phyloP scores from a whole-genome alignment of 2,113 vertebrate genomes.

The Pteruthius melanotis region DNA sequence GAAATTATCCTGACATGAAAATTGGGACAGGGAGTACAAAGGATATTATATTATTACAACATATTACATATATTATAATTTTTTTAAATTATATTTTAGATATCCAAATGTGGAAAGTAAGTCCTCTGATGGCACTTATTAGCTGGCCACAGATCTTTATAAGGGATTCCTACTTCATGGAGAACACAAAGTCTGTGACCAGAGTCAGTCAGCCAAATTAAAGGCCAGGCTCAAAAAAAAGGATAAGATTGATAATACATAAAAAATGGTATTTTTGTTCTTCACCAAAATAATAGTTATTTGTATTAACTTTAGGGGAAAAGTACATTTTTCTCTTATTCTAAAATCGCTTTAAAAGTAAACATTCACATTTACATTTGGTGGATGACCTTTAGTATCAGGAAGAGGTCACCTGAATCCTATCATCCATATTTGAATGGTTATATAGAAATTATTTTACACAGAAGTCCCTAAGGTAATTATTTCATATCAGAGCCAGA shows the following conservation, averaged over 20 bases:
- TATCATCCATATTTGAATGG: constrained; percentile 43
- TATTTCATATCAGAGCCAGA: constrained; percentile 19
- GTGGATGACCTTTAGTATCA: constrained; percentile 40
- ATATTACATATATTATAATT: not conserved
- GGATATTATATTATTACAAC: no score
- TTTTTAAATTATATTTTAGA: not conserved
- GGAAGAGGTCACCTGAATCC: constrained; percentile 36
- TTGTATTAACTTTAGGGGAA: not conserved
- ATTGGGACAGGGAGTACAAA: not conserved
- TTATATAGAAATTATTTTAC: constrained; percentile 57
- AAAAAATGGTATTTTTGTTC: not conserved
- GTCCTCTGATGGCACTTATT: not conserved
- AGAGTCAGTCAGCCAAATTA: not conserved
- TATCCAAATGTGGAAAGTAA: not conserved
- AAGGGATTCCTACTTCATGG: not conserved
- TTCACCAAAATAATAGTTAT: not conserved
- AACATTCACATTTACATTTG: constrained; percentile 45
- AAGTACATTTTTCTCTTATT: not conserved
- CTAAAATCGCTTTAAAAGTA: constrained; percentile 3
- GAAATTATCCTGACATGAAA: not conserved
- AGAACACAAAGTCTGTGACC: not conserved
- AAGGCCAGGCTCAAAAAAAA: not conserved
- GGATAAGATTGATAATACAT: not conserved
- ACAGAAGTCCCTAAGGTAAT: constrained; percentile 50
- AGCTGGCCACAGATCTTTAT: not conserved